These are phyloP conservation scores for Amiota minor DNA, from an alignment of 2,888 invertebrate species.

Conservation along the genomic window DNA sequence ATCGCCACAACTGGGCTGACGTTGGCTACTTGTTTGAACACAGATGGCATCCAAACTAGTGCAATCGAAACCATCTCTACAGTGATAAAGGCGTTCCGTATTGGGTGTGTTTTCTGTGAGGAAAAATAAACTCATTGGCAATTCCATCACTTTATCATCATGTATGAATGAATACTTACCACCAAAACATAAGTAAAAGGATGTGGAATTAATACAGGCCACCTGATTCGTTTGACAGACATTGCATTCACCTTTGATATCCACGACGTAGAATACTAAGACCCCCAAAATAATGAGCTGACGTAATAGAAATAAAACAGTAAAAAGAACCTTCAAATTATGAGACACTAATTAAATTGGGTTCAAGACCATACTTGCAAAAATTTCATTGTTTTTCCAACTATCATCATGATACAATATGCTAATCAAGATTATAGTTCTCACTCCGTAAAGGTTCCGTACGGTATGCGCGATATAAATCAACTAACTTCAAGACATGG, in stretches of 20 bases:
- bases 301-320: not conserved
- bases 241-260: constrained; percentile 55
- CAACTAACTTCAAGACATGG: constrained; percentile 15
- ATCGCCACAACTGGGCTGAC: constrained; percentile 67
- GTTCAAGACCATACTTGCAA: constrained; percentile 19
- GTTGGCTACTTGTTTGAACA: constrained; percentile 56
- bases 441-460: constrained; percentile 19
- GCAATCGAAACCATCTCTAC: constrained; percentile 65
- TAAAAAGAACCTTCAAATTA: not conserved
- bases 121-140: not conserved
- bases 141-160: not conserved
- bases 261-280: constrained; percentile 33
- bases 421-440: constrained; percentile 9
- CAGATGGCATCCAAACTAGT: constrained; percentile 64
- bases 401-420: not conserved
- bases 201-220: constrained; percentile 69
- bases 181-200: constrained; percentile 67
- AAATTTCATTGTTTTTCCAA: not conserved
- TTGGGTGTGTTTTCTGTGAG: constrained; percentile 55
- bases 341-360: not conserved
- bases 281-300: not conserved
- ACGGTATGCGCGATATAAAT: constrained; percentile 13
- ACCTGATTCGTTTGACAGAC: constrained; percentile 65
- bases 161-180: constrained; percentile 46
- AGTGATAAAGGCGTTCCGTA: constrained; percentile 58